Evolutionary conservation across 2,113 vertebrate species (phyloP), one percentile per base, ranked within the genome.

Genomic region (Zosterops borbonicus): DNA sequence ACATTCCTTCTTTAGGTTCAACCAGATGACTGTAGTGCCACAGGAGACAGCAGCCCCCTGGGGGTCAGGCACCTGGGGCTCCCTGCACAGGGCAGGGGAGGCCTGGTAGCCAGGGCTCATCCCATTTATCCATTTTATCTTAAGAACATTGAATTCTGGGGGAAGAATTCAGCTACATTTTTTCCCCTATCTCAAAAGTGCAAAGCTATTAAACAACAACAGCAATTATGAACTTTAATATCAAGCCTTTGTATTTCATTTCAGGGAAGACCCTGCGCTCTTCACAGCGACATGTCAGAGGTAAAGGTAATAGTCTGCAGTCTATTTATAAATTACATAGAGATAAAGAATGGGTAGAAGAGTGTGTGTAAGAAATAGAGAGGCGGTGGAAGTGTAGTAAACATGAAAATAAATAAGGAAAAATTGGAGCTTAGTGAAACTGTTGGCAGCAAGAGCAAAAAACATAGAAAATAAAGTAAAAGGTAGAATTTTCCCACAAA

Each of bases 191-290:
- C 13, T 91, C 65, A 79, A 24, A 94, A 77, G 25, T 77, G 11
- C 16, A 74, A 42, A 76, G 11, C 12, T 70, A 9, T 73, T 91
- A n/a, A 86, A 80, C 77, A 90, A 42, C 42, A 85, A n/a, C 33
- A 89, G 53, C n/a, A 56, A 64, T 83, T 75, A 86, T 25, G 46
- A 92, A 59, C 52, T 92, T 85, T 83, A 86, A 88, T 94, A 83
- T 60, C 37, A 56, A 67, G 41, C 10, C 31, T 77, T 83, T 3
- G 0, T 59, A 46, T 83, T 92, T 95, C 69, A 89, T 91, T 94
- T 96, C 63, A 75, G 18, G 5, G 12, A 80, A 11, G 10, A 90
- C 52, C 41, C 63, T 46, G 1, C n/a, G n/a, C 59, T 69, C 33
- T 83, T 89, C 52, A 35, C 18, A 87, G 53, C 33, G 76, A 65